These are phyloP conservation scores for Saccopteryx bilineata DNA, from an alignment of 2,113 vertebrate species.

Conservation along the genomic window DNA sequence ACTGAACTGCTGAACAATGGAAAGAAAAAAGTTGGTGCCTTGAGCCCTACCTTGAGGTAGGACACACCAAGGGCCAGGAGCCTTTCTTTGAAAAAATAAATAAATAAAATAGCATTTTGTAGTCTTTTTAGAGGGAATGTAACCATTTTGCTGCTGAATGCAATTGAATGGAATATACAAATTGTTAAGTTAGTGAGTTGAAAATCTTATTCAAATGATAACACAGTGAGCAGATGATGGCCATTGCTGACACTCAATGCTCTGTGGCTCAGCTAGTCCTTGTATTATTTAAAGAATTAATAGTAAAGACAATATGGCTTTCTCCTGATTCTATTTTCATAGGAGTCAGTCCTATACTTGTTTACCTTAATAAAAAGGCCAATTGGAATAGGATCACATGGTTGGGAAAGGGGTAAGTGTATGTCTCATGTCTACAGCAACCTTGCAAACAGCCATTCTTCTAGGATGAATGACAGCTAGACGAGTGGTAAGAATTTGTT, in stretches of 20 bases:
- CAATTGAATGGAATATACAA: constrained; percentile 62
- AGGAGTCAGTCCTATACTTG: constrained; percentile 18
- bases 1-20: constrained; percentile 66
- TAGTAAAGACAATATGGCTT: constrained; percentile 45
- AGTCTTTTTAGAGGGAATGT: constrained; percentile 82
- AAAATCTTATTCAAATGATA: constrained; percentile 62
- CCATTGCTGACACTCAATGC: background rate
- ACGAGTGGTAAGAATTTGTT: constrained; percentile 32
- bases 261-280: constrained; percentile 2
- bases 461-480: constrained; percentile 24
- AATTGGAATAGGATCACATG: constrained; percentile 45
- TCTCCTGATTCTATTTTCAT: constrained; percentile 17
- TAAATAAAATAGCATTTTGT: constrained; percentile 80
- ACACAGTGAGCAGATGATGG: constrained; percentile 54
- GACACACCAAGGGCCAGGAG: constrained; percentile 82
- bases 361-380: constrained; percentile 57
- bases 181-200: constrained; percentile 29
- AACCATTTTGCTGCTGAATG: constrained; percentile 96
- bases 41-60: constrained; percentile 83
- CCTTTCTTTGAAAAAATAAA: constrained; percentile 86
- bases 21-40: constrained; percentile 75
- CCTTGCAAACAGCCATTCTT: constrained; percentile 46
- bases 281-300: constrained; percentile 58
- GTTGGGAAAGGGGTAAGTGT: background rate
- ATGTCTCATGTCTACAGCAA: background rate